Percentiles rank a stretch among this genome's conserved stretches.
These are phyloP conservation scores for Halcyon chelicuti DNA, from an alignment of 2,797 vertebrate species.

Conservation along the genomic window DNA sequence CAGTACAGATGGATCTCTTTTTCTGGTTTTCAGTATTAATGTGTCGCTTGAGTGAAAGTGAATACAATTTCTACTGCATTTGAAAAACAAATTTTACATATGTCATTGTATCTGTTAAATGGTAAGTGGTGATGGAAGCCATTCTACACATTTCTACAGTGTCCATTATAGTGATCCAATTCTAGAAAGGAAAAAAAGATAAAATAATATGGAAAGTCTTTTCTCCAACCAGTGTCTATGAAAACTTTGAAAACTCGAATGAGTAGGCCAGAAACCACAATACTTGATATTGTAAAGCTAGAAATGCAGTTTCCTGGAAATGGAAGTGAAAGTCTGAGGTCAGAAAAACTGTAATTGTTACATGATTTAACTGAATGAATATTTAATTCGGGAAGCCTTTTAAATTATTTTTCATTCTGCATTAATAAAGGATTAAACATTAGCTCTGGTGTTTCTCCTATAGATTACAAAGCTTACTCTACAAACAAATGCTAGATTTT, in stretches of 20 bases:
- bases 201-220: not conserved
- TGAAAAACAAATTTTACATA: not conserved
- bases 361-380: not conserved
- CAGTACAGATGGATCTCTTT: not conserved
- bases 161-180: not conserved
- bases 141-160: not conserved
- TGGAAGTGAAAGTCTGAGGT: not conserved
- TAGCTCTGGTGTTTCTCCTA: not conserved
- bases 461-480: not conserved
- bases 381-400: conserved; percentile 19
- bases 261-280: not conserved
- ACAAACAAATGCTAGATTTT: not conserved
- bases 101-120: not conserved
- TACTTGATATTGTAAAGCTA: not conserved
- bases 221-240: not conserved
- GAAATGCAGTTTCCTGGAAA: not conserved
- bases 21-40: not conserved
- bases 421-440: conserved; percentile 16
- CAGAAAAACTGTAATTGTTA: not conserved
- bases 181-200: not conserved
- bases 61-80: not conserved
- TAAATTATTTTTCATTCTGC: not conserved
- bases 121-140: not conserved
- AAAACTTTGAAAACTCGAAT: not conserved
- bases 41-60: not conserved